A percentile compares a stretch with the other conserved stretches of the same genome.
Conservation (phyloP, 2,888 invertebrate genomes). For the Apodemia mormo region DNA sequence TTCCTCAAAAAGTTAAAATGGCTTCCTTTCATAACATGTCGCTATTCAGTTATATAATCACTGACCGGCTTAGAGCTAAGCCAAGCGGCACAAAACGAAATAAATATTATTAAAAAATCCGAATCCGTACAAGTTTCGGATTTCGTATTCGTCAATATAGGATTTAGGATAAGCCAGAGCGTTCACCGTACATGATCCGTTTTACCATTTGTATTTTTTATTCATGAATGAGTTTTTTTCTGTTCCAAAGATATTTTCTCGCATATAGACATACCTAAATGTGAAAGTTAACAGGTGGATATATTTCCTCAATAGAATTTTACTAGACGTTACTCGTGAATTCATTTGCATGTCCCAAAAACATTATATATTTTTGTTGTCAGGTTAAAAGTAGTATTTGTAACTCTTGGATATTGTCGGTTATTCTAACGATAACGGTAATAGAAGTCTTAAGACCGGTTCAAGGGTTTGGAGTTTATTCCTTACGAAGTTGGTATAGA, state of each 20-base stretch:
- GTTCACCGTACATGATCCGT: constrained; percentile 23
- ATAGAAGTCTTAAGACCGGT: no score
- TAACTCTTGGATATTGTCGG: no score
- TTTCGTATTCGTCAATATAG: constrained; percentile 23
- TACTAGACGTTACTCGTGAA: no score
- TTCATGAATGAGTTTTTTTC: constrained; percentile 19
- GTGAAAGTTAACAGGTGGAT: neutral
- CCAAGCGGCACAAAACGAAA: constrained; percentile 20
- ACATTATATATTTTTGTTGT: no score
- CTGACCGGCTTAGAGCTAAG: constrained; percentile 22
- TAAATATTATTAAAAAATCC: constrained; percentile 15
- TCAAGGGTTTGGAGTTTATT: no score
- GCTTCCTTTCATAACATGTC: constrained; percentile 13
- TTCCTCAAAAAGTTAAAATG: neutral
- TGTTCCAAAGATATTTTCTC: neutral
- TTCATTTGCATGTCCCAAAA: no score
- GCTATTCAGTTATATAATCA: constrained; percentile 17
- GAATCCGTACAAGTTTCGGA: constrained; percentile 24
- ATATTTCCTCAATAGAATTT: neutral
- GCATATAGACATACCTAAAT: neutral
- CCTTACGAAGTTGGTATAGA: no score
- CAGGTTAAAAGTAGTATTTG: no score
- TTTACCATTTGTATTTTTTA: constrained; percentile 19
- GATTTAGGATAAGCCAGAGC: constrained; percentile 24
- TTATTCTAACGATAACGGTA: no score